A percentile compares a stretch with the other conserved stretches of the same genome.
Evolutionary conservation across 2,888 invertebrate genomes (phyloP).

Genomic region (Dicranocentrus wangi): DNA sequence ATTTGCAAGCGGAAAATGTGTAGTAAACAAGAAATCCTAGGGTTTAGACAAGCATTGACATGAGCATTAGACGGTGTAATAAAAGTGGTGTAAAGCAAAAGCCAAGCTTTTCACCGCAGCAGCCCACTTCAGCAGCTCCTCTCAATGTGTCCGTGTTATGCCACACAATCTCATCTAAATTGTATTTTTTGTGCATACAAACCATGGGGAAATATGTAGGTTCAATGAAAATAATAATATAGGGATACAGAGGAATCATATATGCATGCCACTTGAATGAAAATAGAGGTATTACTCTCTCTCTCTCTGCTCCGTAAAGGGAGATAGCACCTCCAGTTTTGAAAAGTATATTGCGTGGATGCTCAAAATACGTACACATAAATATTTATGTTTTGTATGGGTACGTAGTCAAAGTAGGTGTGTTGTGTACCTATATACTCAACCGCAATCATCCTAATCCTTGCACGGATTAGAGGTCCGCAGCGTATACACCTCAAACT

Average conservation of each 20-base stretch:
- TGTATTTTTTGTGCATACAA: neutral
- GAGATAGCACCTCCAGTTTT: neutral
- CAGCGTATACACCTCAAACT: no score
- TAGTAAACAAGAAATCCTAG: conserved; percentile 32
- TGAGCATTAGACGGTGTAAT: conserved; percentile 20
- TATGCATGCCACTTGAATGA: conserved; percentile 37
- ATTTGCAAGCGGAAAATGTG: conserved; percentile 29
- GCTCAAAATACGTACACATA: conserved; percentile 1
- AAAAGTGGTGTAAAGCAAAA: conserved; percentile 15
- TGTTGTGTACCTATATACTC: neutral
- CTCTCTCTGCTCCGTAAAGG: neutral
- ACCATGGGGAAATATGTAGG: neutral
- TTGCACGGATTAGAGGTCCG: no score
- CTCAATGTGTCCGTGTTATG: neutral
- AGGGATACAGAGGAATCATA: conserved; percentile 18
- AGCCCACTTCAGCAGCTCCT: neutral
- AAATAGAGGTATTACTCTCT: conserved; percentile 27
- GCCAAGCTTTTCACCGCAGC: conserved; percentile 8
- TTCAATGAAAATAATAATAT: no score
- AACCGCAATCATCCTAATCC: no score
- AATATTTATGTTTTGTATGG: conserved; percentile 13
- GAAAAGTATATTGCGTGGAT: neutral
- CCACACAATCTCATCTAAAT: neutral
- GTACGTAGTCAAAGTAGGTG: neutral
- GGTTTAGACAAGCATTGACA: conserved; percentile 28